Conservation (phyloP, 2,888 invertebrate genomes). For the Lymantria dispar region DNA sequence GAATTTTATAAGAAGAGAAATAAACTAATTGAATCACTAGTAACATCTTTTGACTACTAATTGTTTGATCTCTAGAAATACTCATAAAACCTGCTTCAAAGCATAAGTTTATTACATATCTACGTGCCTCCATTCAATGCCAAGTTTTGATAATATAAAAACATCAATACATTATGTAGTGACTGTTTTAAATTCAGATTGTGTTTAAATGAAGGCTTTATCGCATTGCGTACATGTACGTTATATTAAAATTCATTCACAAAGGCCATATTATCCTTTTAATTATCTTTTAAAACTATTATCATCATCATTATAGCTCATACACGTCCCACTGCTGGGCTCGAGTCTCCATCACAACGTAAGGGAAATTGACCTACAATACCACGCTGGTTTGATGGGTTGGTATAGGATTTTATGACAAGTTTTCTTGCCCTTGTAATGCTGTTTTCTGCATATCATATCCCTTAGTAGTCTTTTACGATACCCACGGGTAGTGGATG, state of each 20-base stretch:
- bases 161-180: slow-evolving; percentile 4
- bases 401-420: no score
- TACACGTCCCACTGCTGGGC: no score
- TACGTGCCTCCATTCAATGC: slow-evolving; percentile 23
- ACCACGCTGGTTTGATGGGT: no score
- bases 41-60: slow-evolving; percentile 11
- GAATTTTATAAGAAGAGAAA: no score
- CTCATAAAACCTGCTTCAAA: slow-evolving; percentile 9
- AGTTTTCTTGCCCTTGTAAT: no score
- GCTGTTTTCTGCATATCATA: no score
- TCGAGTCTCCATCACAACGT: no score
- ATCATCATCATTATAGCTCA: no score
- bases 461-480: no score
- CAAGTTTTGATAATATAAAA: slow-evolving; percentile 16
- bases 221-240: neutral
- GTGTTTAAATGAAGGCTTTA: neutral
- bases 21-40: no score
- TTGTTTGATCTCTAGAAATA: slow-evolving; percentile 1
- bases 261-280: slow-evolving; percentile 2
- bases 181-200: slow-evolving; percentile 18
- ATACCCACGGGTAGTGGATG: no score
- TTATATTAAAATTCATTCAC: neutral
- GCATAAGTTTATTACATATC: slow-evolving; percentile 10
- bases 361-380: no score
- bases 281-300: slow-evolving; percentile 3